Evolutionary conservation across 2,113 vertebrate species (phyloP).

Genomic region (Apodemus sylvaticus): DNA sequence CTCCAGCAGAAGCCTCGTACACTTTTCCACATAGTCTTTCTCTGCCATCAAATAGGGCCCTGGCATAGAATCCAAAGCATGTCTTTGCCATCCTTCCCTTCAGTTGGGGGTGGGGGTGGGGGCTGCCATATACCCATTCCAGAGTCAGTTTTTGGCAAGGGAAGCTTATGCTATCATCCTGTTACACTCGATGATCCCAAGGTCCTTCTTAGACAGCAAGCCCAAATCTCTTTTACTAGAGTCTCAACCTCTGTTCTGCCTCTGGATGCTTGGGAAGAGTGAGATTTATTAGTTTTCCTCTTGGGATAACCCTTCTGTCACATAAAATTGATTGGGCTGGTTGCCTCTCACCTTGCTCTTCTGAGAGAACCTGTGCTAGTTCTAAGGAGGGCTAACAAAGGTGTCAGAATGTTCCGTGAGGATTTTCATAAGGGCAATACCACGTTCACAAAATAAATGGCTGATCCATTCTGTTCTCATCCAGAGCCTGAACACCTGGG

Average conservation of each 20-base stretch:
- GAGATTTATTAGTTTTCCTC: neutral
- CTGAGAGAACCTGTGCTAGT: neutral
- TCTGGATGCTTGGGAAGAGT: neutral
- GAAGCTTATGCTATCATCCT: neutral
- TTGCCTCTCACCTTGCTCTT: neutral
- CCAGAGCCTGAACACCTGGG: neutral
- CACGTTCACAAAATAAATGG: neutral
- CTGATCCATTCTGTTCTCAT: neutral
- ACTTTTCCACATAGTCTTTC: neutral
- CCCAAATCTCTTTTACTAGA: neutral
- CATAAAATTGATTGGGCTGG: neutral
- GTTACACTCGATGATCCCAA: too few relatives aligned
- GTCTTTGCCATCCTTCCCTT: too few relatives aligned
- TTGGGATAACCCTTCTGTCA: neutral
- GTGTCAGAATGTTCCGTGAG: neutral
- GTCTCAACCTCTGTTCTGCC: neutral
- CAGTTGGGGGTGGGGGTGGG: neutral
- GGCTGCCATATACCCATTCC: too few relatives aligned
- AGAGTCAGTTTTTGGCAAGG: too few relatives aligned
- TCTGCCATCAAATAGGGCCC: accelerated
- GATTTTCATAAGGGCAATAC: neutral
- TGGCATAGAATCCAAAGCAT: accelerated
- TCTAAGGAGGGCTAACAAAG: neutral
- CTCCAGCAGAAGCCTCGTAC: neutral
- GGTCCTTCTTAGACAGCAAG: neutral